Evolutionary conservation across 2,113 vertebrate genomes (phyloP), one percentile per base, ranked within the genome.

Genomic region (Tupaia chinensis): DNA sequence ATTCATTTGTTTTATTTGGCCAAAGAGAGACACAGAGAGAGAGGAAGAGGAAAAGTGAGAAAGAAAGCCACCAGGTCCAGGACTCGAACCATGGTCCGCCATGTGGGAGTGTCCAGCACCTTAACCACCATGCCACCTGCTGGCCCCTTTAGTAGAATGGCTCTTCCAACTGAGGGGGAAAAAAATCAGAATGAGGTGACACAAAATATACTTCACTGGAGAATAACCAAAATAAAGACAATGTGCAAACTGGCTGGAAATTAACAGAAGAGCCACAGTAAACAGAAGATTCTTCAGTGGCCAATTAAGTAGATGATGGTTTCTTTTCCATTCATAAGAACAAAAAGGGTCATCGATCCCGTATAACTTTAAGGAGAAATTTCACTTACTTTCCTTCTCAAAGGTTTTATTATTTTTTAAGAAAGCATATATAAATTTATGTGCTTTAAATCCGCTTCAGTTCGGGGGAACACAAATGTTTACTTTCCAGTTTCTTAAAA

Each of bases 241-340:
- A 85, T 73, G 6, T 88, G 9, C 29, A 91, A 92, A 94, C 34
- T 83, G 76, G 72, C 20, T 89, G 61, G 87, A 93, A 91, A 87
- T 66, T 70, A 87, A 86, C n/a, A 27, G 68, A 73, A 53, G 9
- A 91, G 61, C 32, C 56, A 83, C 0, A 29, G 73, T 20, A 90
- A 91, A 78, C 32, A 69, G 66, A 84, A 29, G 84, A 32, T 53
- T 73, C 60, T 95, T 69, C 58, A 58, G 56, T 1, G 84, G 81
- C 89, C 88, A 87, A 29, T 27, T 8, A 80, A 79, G 87, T 93
- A 63, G 17, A 73, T 65, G 58, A 88, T 17, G 2, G 44, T 86
- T 84, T 95, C 7, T 90, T 95, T 77, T 90, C 79, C 85, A 92
- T 61, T 96, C 65, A 89, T 5, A 93, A 88, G 78, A 96, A 85